Base-by-base conservation (phyloP, 2,888 invertebrate species). In the Augiades crinisus region DNA sequence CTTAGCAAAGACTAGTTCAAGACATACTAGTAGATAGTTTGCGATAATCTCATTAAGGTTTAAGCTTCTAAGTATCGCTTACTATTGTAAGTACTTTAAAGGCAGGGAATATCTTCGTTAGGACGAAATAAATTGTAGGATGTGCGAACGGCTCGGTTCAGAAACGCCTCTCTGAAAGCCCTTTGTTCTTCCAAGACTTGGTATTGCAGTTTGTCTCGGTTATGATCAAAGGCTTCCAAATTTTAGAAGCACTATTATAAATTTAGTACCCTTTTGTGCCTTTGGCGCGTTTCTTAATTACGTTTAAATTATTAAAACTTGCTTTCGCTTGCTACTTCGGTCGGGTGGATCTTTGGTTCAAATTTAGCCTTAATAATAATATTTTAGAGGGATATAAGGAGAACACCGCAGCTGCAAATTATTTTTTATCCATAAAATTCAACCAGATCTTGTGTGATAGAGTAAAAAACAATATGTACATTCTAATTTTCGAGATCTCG, bases 161-260 rank as follows among this genome's bases (percentile, higher is more conserved):
- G 30, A 38, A 27, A 38, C 47, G 8, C 10, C 38, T 45, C 38
- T 47, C 5, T n/a, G 34, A 47, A 38, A 31, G 19, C 14, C 21
- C 31, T 47, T 47, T 47, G 31, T 47, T 47, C 30, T 22, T 47
- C n/a, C 12, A 19, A 47, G 31, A 31, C 13, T 19, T 38, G 37
- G 31, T 24, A 10, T 34, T 16, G 38, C 13, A 19, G 31, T 31
- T 27, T 31, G 21, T 19, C 21, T 19, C 31, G 21, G 37, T 14
- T 31, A 21, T 31, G 47, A 47, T 47, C 21, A 40, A 40, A 46
- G 24, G 24, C 34, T 16, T 44, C n/a, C 27, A n/a, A 47, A 38
- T 16, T 47, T 38, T 38, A 21, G 37, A 21, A 24, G 36, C 12
- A 12, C n/a, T 27, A 10, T 27, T 27, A 2, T 12, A 30, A 30